These are phyloP conservation scores for Poecile montanus DNA, from an alignment of 2,797 vertebrate species.

Conservation along the genomic window DNA sequence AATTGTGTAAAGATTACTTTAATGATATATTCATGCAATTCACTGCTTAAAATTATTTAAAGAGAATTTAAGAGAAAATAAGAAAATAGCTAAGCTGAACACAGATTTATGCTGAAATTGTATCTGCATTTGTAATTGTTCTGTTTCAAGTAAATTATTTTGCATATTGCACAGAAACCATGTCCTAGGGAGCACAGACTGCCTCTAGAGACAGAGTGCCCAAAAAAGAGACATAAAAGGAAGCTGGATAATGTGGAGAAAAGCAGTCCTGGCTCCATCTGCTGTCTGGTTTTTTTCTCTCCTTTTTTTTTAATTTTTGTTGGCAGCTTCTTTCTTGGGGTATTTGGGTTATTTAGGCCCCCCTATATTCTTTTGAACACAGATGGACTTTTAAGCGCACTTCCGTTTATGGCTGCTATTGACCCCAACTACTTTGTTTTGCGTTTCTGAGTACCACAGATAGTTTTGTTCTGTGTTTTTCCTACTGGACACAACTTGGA, in stretches of 20 bases:
- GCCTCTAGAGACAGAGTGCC: not conserved
- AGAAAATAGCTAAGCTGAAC: not conserved
- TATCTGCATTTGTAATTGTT: not conserved
- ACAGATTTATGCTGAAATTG: not conserved
- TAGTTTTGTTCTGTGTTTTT: not conserved
- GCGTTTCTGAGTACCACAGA: not conserved
- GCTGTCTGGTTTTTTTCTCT: not conserved
- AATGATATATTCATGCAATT: not conserved
- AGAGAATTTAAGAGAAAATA: not conserved
- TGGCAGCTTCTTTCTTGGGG: not conserved
- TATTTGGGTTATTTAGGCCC: not conserved
- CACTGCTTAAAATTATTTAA: not conserved
- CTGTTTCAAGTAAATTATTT: not conserved
- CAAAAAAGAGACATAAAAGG: not conserved
- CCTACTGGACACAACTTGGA: not conserved
- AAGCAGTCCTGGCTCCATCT: slow-evolving; percentile 49
- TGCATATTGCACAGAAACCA: not conserved
- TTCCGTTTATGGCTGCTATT: not conserved
- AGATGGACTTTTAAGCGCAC: not conserved
- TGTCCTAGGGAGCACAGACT: not conserved
- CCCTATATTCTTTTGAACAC: not conserved
- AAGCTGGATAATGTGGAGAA: not conserved
- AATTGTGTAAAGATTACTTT: not conserved
- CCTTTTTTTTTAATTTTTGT: not conserved
- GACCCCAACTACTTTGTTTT: not conserved